Percentiles rank a stretch among this genome's conserved stretches.
These are phyloP conservation scores for Acronicta aceris DNA, from an alignment of 2,888 invertebrate species.

Conservation along the genomic window DNA sequence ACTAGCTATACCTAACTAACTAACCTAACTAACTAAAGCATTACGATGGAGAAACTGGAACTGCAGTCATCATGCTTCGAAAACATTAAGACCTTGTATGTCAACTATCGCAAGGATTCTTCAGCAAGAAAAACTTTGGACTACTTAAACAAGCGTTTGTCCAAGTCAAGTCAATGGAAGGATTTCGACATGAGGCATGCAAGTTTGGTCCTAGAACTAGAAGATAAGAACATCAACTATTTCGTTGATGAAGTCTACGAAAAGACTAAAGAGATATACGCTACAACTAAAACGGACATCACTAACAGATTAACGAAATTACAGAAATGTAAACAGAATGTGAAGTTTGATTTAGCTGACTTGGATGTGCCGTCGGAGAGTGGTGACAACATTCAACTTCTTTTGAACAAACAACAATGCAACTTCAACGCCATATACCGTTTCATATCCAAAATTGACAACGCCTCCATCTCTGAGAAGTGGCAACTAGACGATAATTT, in stretches of 20 bases:
- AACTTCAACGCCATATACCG: constrained; percentile 19
- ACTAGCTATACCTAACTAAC: too few species aligned
- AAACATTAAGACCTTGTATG: constrained; percentile 11
- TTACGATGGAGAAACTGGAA: constrained; percentile 8
- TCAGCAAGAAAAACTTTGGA: constrained; percentile 6
- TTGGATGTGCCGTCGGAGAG: neutral
- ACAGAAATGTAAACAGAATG: neutral
- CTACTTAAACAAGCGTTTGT: constrained; percentile 12
- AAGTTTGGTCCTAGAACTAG: constrained; percentile 1
- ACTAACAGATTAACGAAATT: neutral
- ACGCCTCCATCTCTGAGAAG: neutral
- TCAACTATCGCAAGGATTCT: constrained; percentile 11
- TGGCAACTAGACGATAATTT: constrained; percentile 17
- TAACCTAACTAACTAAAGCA: too few species aligned
- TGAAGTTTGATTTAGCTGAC: constrained; percentile 8
- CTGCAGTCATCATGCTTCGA: constrained; percentile 14
- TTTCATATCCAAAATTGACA: constrained; percentile 6
- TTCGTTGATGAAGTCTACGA: constrained; percentile 4
- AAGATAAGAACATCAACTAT: constrained; percentile 13
- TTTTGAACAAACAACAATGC: constrained; percentile 17
- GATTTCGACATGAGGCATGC: constrained; percentile 10
- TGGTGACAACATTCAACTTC: constrained; percentile 1
- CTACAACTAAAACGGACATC: constrained; percentile 13
- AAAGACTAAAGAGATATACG: constrained; percentile 12
- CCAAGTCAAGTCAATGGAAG: constrained; percentile 10